A percentile compares a stretch with the other conserved stretches of the same genome.
These are phyloP conservation scores for Aphaenogaster ashmeadi DNA, from an alignment of 1,140 invertebrate species.

Conservation along the genomic window DNA sequence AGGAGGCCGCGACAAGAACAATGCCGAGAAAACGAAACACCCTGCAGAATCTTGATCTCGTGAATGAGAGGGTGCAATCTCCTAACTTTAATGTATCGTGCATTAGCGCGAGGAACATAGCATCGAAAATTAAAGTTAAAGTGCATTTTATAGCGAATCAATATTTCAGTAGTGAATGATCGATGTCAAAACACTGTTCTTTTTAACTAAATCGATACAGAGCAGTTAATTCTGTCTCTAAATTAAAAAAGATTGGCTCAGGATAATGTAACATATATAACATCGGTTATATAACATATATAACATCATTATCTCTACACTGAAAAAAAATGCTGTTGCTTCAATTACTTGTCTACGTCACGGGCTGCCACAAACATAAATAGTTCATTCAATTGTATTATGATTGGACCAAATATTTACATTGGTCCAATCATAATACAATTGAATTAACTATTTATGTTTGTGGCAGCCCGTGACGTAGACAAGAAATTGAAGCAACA, in stretches of 20 bases:
- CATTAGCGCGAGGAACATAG: background rate
- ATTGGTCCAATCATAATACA: too few relatives aligned
- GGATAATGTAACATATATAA: background rate
- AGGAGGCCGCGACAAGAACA: constrained; percentile 39
- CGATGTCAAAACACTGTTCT: background rate
- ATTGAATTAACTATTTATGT: too few relatives aligned
- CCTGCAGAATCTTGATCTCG: constrained; percentile 36
- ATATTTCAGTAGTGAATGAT: background rate
- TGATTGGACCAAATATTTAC: too few relatives aligned
- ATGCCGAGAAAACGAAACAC: constrained; percentile 30
- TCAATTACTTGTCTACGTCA: too few relatives aligned
- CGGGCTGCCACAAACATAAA: too few relatives aligned
- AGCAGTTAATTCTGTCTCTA: background rate
- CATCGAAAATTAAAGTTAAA: background rate
- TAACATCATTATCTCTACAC: background rate
- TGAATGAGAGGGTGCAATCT: constrained; percentile 22
- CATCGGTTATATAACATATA: background rate
- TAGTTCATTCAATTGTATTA: too few relatives aligned
- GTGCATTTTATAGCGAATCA: background rate
- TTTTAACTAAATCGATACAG: constrained; percentile 10
- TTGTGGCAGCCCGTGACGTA: too few relatives aligned
- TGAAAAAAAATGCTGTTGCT: too few relatives aligned
- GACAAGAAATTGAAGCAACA: too few relatives aligned
- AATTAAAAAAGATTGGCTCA: background rate
- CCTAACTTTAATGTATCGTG: constrained; percentile 12